These are phyloP conservation scores for Hymenochirus boettgeri DNA, from an alignment of 2,113 vertebrate genomes.

Conservation along the genomic window DNA sequence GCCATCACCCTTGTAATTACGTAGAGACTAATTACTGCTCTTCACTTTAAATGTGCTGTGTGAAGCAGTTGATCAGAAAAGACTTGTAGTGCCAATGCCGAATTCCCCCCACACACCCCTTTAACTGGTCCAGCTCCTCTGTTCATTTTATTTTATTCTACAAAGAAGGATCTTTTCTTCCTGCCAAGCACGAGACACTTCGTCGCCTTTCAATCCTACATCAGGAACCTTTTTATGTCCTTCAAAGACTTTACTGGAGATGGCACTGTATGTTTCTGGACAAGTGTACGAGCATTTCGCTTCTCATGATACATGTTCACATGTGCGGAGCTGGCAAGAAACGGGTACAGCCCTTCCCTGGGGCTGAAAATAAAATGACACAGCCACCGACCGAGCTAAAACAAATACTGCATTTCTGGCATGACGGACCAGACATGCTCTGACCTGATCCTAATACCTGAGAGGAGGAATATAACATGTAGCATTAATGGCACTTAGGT, in stretches of 20 bases:
- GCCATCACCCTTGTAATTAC: slow-evolving; percentile 3
- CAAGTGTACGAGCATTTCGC: slow-evolving; percentile 34
- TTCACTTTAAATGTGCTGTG: slow-evolving; percentile 14
- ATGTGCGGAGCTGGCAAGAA: slow-evolving; percentile 42
- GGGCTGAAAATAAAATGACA: background rate
- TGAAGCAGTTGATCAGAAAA: slow-evolving; percentile 23
- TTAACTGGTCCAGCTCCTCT: slow-evolving; percentile 23
- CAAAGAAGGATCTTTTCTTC: slow-evolving; percentile 33
- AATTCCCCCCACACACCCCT: slow-evolving; percentile 11
- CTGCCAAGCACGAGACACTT: slow-evolving; percentile 14
- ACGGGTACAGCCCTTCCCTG: slow-evolving; percentile 33
- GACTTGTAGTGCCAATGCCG: background rate
- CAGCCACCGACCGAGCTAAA: background rate
- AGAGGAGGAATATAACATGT: background rate
- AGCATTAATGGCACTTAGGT: background rate
- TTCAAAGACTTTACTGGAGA: slow-evolving; percentile 19
- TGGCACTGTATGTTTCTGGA: slow-evolving; percentile 25
- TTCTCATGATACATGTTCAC: slow-evolving; percentile 35
- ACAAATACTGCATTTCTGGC: slow-evolving; percentile 1
- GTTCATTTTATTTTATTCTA: slow-evolving; percentile 23
- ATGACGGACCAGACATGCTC: background rate
- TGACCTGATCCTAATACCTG: background rate
- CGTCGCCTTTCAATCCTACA: slow-evolving; percentile 35
- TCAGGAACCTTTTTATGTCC: background rate
- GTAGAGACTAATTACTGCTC: slow-evolving; percentile 34